A percentile compares a stretch with the other conserved stretches of the same genome.
phyloP scores from a whole-genome alignment of 1,140 invertebrate species.

The Brachionus angularis region DNA sequence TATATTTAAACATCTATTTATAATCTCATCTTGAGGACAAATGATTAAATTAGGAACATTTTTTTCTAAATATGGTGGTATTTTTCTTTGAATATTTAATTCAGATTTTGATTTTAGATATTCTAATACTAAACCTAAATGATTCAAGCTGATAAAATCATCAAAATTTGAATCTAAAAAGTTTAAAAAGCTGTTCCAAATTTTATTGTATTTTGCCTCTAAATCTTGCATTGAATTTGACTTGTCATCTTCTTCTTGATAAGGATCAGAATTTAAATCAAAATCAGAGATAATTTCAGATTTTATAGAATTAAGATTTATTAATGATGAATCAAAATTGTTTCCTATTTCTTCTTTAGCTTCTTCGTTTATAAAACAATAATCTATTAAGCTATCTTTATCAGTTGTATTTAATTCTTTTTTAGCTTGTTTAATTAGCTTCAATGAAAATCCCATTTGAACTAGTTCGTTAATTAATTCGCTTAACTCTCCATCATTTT shows the following conservation, averaged over 20 bases:
- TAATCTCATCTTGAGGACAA: slow-evolving; percentile 49
- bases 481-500: slow-evolving; percentile 40
- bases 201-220: slow-evolving; percentile 46
- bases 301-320: slow-evolving; percentile 5
- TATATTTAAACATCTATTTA: background rate
- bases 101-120: slow-evolving; percentile 45
- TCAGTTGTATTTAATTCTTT: slow-evolving; percentile 27
- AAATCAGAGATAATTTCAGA: background rate
- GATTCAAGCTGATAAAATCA: slow-evolving; percentile 52
- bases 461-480: slow-evolving; percentile 45
- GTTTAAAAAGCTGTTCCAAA: slow-evolving; percentile 50
- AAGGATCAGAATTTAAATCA: background rate
- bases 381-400: background rate
- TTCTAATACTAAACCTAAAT: slow-evolving; percentile 49
- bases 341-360: background rate
- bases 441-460: slow-evolving; percentile 46
- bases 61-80: slow-evolving; percentile 47
- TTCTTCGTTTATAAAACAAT: slow-evolving; percentile 19
- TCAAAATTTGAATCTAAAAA: slow-evolving; percentile 49
- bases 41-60: slow-evolving; percentile 50
- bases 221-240: background rate
- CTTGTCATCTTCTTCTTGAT: background rate
- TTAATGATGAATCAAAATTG: background rate
- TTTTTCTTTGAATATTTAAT: slow-evolving; percentile 44
- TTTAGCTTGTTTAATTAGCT: slow-evolving; percentile 46